Percentiles rank a stretch among this genome's conserved stretches.
Evolutionary conservation across 2,888 invertebrate species (phyloP).

Genomic region (Urechis unicinctus): DNA sequence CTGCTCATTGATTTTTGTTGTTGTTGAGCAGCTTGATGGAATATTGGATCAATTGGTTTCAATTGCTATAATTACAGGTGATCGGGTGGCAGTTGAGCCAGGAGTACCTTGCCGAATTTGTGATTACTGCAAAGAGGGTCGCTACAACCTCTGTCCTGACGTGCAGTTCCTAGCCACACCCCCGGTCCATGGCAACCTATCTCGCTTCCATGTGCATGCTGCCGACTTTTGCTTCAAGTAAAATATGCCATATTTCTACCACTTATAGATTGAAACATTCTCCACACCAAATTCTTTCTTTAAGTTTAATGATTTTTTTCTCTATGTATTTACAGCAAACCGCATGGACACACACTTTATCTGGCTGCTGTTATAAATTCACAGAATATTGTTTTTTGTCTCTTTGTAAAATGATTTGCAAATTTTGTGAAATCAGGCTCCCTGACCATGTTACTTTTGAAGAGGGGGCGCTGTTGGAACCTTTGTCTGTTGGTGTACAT

Average conservation of each 20-base stretch:
- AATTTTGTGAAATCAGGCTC: too few species aligned
- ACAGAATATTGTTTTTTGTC: too few species aligned
- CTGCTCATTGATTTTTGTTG: background rate
- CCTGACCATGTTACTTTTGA: conserved; percentile 85
- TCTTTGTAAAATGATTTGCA: too few species aligned
- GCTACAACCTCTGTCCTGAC: conserved; percentile 83
- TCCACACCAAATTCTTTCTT: too few species aligned
- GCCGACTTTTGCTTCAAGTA: conserved; percentile 57
- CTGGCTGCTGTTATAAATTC: background rate
- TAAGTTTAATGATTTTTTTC: background rate
- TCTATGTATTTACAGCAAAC: background rate
- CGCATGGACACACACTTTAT: background rate
- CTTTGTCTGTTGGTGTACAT: conserved; percentile 87
- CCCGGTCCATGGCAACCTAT: conserved; percentile 82
- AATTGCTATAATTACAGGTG: conserved; percentile 56
- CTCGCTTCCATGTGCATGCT: conserved; percentile 80
- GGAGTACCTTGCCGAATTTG: conserved; percentile 79
- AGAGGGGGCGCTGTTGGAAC: conserved; percentile 90
- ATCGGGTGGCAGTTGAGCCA: conserved; percentile 90
- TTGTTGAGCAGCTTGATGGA: too few species aligned
- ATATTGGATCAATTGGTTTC: background rate
- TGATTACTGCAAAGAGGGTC: conserved; percentile 76
- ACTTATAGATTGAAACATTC: too few species aligned
- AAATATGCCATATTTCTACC: background rate
- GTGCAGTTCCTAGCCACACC: conserved; percentile 93